Evolutionary conservation across 2,888 invertebrate genomes (phyloP).

Genomic region (Psylliodes chrysocephalus): DNA sequence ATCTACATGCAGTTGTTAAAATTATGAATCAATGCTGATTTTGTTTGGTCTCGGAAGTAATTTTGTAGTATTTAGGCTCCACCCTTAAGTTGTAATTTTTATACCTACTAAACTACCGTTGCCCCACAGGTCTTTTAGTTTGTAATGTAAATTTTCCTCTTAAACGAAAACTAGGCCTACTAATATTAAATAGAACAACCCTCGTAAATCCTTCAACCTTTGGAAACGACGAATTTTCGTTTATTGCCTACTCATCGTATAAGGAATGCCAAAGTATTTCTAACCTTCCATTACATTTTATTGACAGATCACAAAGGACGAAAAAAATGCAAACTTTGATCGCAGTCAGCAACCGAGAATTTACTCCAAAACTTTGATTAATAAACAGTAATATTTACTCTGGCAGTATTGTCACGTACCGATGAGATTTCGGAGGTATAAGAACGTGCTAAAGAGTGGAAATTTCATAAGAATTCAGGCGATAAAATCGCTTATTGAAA

Average conservation of each 20-base stretch:
- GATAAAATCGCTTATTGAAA: slow-evolving; percentile 38
- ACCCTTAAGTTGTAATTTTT: no score
- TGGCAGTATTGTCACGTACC: slow-evolving; percentile 23
- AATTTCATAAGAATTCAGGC: slow-evolving; percentile 30
- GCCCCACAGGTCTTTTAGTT: no score
- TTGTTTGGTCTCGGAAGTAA: no score
- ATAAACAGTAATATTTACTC: slow-evolving; percentile 25
- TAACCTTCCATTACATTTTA: slow-evolving; percentile 12
- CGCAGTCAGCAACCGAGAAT: slow-evolving; percentile 10
- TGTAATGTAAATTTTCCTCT: no score
- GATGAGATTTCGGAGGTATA: slow-evolving; percentile 19
- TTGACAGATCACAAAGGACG: slow-evolving; percentile 9
- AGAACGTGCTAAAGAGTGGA: slow-evolving; percentile 35
- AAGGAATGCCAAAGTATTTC: background rate
- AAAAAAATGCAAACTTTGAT: slow-evolving; percentile 18
- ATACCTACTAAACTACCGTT: no score
- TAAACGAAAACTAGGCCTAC: no score
- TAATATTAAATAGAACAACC: no score
- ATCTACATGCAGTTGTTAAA: no score
- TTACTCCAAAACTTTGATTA: slow-evolving; percentile 12
- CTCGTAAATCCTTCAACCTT: background rate
- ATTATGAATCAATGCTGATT: no score
- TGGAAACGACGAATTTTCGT: background rate
- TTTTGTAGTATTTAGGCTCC: no score
- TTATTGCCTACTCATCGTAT: slow-evolving; percentile 11